A percentile compares a stretch with the other conserved stretches of the same genome.
Conservation (phyloP, 2,797 vertebrate genomes). For the Eospalax fontanierii region DNA sequence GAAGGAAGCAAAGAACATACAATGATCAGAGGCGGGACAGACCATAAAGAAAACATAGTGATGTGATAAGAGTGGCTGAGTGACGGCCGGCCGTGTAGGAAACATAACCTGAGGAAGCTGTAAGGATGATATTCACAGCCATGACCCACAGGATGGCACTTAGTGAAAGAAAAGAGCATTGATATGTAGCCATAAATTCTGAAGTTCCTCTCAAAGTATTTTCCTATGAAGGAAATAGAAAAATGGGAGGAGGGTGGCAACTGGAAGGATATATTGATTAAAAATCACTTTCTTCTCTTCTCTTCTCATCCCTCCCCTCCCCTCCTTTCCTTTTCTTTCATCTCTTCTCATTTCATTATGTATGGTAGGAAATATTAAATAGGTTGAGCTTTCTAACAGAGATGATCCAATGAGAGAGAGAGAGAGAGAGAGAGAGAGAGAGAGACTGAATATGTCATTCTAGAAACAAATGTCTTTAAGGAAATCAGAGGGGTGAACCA, state of each 20-base stretch:
- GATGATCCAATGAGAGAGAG: not conserved
- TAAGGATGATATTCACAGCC: not conserved
- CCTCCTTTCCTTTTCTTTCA: not conserved
- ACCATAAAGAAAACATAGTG: not conserved
- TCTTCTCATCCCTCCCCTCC: not conserved
- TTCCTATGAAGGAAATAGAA: not conserved
- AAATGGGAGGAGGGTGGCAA: not conserved
- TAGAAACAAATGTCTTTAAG: not conserved
- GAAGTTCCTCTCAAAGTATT: not conserved
- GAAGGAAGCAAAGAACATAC: not conserved
- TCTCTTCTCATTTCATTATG: not conserved
- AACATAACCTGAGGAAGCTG: accelerated
- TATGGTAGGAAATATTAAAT: not conserved
- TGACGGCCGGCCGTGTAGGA: not conserved
- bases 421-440: not conserved
- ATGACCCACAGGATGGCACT: not conserved
- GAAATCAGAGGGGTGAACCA: not conserved
- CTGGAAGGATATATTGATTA: not conserved
- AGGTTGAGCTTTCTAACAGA: not conserved
- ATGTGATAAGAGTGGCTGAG: not conserved
- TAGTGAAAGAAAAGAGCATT: not conserved
- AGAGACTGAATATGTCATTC: not conserved
- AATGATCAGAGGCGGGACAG: not conserved
- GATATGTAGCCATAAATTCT: not conserved
- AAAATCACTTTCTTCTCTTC: not conserved